Conservation (phyloP, 1,140 invertebrate species). For the Conus betulinus region DNA sequence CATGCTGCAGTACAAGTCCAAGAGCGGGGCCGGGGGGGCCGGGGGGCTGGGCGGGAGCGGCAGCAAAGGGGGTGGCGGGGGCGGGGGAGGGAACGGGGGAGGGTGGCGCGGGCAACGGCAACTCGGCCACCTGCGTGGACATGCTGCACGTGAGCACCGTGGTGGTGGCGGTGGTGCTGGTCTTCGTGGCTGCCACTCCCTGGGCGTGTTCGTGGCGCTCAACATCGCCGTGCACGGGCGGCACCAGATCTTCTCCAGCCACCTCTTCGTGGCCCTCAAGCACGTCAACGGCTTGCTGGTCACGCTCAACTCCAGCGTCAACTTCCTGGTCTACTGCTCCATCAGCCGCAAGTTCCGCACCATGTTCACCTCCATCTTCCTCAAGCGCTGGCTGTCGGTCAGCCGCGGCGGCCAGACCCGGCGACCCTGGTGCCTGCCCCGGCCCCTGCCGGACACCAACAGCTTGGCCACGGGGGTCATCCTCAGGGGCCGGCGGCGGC, state of each 20-base stretch:
- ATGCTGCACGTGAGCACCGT: conserved; percentile 82
- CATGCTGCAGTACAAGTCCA: conserved; percentile 49
- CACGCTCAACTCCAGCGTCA: conserved; percentile 95
- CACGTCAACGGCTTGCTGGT: conserved; percentile 87
- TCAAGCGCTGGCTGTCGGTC: conserved; percentile 33
- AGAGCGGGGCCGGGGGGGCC: not conserved
- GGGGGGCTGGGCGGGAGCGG: not conserved
- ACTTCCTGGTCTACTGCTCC: conserved; percentile 97
- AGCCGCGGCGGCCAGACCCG: conserved; percentile 39
- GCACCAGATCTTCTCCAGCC: conserved; percentile 38
- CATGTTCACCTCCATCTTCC: conserved; percentile 44
- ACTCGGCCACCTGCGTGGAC: conserved; percentile 43
- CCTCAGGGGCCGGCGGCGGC: not conserved
- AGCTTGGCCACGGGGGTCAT: conserved; percentile 39
- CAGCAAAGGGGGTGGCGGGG: not conserved
- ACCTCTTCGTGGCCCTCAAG: conserved; percentile 42
- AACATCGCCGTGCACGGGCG: conserved; percentile 52
- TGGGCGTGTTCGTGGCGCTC: conserved; percentile 53
- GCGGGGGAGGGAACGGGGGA: not conserved
- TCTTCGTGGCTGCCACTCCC: conserved; percentile 89
- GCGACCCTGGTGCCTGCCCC: conserved; percentile 46
- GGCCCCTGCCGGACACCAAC: conserved; percentile 42
- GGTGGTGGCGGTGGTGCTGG: conserved; percentile 92
- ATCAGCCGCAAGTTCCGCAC: conserved; percentile 95
- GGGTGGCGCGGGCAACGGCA: not conserved